A percentile compares a stretch with the other conserved stretches of the same genome.
These are phyloP conservation scores for Onychomys leucogaster DNA, from an alignment of 2,797 vertebrate genomes.

Conservation along the genomic window DNA sequence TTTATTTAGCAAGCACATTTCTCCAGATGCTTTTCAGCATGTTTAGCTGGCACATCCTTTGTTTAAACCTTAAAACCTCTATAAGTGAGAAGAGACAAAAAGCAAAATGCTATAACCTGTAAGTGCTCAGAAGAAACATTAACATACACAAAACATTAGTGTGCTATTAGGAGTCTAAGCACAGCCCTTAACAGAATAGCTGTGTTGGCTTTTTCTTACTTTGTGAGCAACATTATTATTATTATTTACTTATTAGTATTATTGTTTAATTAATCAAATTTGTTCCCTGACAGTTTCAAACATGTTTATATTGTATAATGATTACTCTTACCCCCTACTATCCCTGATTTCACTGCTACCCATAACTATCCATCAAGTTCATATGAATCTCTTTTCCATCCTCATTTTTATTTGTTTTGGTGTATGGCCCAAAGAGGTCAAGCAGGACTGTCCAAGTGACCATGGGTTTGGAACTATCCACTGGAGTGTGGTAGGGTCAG, in stretches of 20 bases:
- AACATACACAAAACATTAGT: neutral
- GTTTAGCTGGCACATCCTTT: neutral
- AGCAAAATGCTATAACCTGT: neutral
- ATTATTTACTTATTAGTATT: no score
- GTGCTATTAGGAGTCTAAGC: neutral
- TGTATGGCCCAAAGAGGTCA: neutral
- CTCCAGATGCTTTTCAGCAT: neutral
- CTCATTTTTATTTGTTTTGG: neutral
- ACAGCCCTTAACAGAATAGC: neutral
- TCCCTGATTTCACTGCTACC: neutral
- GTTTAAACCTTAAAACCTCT: constrained; percentile 3
- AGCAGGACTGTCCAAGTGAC: neutral
- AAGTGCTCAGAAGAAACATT: constrained; percentile 6
- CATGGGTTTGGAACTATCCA: neutral
- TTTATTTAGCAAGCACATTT: neutral
- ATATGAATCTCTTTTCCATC: neutral
- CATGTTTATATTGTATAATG: no score
- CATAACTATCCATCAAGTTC: no score
- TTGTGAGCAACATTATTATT: no score
- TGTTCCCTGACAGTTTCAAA: neutral
- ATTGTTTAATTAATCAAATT: neutral
- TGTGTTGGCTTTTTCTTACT: neutral
- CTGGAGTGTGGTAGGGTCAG: no score
- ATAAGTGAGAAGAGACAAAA: neutral
- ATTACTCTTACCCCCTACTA: neutral